Conservation (phyloP, 2,797 vertebrate species). For the Takifugu rubripes region DNA sequence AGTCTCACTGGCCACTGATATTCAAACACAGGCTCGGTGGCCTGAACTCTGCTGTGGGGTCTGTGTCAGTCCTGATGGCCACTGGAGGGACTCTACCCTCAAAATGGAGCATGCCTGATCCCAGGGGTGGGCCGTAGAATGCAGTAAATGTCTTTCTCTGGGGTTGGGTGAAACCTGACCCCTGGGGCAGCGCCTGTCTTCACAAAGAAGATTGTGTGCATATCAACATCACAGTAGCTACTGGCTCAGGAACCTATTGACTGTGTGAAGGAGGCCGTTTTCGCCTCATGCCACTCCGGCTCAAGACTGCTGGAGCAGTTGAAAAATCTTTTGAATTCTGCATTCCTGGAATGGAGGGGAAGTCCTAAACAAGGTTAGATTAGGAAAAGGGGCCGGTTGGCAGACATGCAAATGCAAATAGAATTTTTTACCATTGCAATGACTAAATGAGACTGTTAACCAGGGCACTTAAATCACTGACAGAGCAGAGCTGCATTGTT, state of each 20-base stretch:
- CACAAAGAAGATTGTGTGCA: constrained; percentile 82
- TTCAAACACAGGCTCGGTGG: constrained; percentile 19
- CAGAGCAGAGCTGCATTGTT: too few species aligned
- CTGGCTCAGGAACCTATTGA: constrained; percentile 70
- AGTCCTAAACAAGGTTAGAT: constrained; percentile 6
- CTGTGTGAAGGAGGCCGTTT: constrained; percentile 61
- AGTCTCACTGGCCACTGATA: neutral
- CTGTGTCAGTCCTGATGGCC: constrained; percentile 28
- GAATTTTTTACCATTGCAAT: neutral
- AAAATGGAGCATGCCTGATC: constrained; percentile 73
- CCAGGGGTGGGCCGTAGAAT: constrained; percentile 69
- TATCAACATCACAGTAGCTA: constrained; percentile 75
- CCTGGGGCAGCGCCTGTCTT: constrained; percentile 77
- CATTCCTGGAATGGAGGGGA: constrained; percentile 35
- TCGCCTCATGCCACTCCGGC: constrained; percentile 44
- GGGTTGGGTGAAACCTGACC: constrained; percentile 78
- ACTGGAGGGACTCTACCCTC: constrained; percentile 63
- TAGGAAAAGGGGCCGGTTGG: neutral
- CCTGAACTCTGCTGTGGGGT: constrained; percentile 21
- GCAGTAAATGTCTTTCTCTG: constrained; percentile 74
- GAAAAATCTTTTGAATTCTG: constrained; percentile 46
- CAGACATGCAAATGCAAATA: constrained; percentile 21
- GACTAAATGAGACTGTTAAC: neutral
- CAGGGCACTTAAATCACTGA: neutral
- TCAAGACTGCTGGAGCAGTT: constrained; percentile 22